A percentile compares a stretch with the other conserved stretches of the same genome.
These are phyloP conservation scores for Drosophila neonasuta DNA, from an alignment of 2,888 invertebrate species.

Conservation along the genomic window DNA sequence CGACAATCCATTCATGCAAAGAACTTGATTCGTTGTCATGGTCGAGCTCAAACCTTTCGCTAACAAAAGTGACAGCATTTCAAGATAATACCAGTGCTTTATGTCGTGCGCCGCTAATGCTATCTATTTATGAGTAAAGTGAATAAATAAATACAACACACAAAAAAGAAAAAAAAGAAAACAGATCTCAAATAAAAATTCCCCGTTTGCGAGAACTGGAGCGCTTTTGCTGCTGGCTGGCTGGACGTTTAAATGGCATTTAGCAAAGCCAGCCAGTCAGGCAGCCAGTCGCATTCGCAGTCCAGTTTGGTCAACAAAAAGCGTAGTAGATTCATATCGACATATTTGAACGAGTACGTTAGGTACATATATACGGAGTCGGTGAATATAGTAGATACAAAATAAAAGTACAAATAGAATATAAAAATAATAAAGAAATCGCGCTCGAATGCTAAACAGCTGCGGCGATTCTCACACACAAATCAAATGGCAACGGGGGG, in stretches of 20 bases:
- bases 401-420: conserved; percentile 37
- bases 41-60: neutral
- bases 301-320: conserved; percentile 25
- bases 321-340: conserved; percentile 46
- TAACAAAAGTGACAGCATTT: conserved; percentile 5
- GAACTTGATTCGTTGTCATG: conserved; percentile 8
- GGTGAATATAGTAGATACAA: conserved; percentile 4
- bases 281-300: neutral
- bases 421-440: conserved; percentile 50
- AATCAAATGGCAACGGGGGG: conserved; percentile 55
- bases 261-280: conserved; percentile 32
- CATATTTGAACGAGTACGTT: conserved; percentile 1
- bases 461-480: conserved; percentile 72
- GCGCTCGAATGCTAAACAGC: conserved; percentile 69
- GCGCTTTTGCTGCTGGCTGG: conserved; percentile 12
- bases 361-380: neutral
- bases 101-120: conserved; percentile 20
- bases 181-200: conserved; percentile 10
- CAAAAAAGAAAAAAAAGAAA: too few species aligned
- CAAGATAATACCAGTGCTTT: conserved; percentile 17
- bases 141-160: conserved; percentile 7
- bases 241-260: conserved; percentile 55
- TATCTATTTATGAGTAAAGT: conserved; percentile 25
- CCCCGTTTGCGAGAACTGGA: conserved; percentile 8
- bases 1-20: neutral